These are phyloP conservation scores for Macropodus opercularis DNA, from an alignment of 2,797 vertebrate genomes.

Conservation along the genomic window DNA sequence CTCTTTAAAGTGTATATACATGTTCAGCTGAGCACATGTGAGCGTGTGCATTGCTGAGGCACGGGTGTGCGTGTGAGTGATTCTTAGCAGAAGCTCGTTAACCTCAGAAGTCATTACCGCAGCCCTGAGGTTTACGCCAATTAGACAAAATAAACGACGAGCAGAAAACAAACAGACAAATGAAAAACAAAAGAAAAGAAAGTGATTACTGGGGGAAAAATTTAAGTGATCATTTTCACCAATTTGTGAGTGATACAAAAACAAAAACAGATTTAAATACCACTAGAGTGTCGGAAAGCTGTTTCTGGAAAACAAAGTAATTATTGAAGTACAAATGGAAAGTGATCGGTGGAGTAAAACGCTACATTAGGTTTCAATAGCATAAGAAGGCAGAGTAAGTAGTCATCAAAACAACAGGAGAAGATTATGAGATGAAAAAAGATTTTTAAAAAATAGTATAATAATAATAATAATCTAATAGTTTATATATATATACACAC, in stretches of 20 bases:
- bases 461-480: too few relatives aligned
- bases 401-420: constrained; percentile 5
- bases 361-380: too few relatives aligned
- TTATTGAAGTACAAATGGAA: constrained; percentile 22
- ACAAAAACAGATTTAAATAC: constrained; percentile 18
- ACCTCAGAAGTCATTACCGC: constrained; percentile 75
- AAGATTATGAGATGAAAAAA: background rate
- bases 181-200: constrained; percentile 56
- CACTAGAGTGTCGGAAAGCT: background rate
- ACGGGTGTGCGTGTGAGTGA: constrained; percentile 28
- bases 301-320: constrained; percentile 16
- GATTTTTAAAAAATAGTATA: too few relatives aligned
- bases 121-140: constrained; percentile 72
- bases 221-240: constrained; percentile 47
- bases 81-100: constrained; percentile 73
- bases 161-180: constrained; percentile 56
- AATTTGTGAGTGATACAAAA: constrained; percentile 37
- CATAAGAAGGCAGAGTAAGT: too few relatives aligned
- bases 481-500: background rate
- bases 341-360: constrained; percentile 24
- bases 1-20: constrained; percentile 5
- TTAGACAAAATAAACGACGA: constrained; percentile 67
- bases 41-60: background rate
- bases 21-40: background rate
- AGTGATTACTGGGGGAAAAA: constrained; percentile 46